phyloP scores from a whole-genome alignment of 2,888 invertebrate genomes.

The Tethea ocularis region DNA sequence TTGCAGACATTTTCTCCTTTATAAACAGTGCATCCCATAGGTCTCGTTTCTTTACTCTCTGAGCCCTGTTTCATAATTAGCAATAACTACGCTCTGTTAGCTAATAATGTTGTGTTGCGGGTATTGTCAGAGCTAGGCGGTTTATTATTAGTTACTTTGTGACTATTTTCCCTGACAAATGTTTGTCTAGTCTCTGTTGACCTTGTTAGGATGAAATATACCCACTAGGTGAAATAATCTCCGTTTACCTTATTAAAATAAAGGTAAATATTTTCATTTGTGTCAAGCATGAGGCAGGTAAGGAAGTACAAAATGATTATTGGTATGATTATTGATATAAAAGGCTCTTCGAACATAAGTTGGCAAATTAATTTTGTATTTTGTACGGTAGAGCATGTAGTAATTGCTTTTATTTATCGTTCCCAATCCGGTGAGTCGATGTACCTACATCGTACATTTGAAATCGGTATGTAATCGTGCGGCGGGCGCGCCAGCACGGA shows the following conservation, averaged over 20 bases:
- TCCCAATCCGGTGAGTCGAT: conserved; percentile 24
- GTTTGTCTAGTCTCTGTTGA: background rate
- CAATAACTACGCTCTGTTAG: background rate
- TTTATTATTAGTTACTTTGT: conserved; percentile 2
- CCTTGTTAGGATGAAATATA: background rate
- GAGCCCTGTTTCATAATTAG: conserved; percentile 1
- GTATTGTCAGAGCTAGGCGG: background rate
- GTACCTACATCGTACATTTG: conserved; percentile 30
- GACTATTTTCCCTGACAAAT: background rate
- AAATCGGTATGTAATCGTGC: conserved; percentile 55
- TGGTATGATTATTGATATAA: background rate
- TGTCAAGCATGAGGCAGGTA: background rate
- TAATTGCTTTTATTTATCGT: conserved; percentile 50
- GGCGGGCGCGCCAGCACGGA: conserved; percentile 44
- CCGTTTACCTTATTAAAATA: background rate
- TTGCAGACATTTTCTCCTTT: background rate
- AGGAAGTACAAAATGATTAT: background rate
- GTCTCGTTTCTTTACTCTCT: background rate
- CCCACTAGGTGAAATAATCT: background rate
- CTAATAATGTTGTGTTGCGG: background rate
- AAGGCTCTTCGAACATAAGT: background rate
- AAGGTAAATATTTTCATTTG: too few relatives aligned
- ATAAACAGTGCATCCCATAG: background rate
- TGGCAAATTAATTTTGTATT: conserved; percentile 4
- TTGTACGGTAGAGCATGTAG: conserved; percentile 30